phyloP scores from a whole-genome alignment of 2,113 vertebrate species.

The Elephantulus edwardii region DNA sequence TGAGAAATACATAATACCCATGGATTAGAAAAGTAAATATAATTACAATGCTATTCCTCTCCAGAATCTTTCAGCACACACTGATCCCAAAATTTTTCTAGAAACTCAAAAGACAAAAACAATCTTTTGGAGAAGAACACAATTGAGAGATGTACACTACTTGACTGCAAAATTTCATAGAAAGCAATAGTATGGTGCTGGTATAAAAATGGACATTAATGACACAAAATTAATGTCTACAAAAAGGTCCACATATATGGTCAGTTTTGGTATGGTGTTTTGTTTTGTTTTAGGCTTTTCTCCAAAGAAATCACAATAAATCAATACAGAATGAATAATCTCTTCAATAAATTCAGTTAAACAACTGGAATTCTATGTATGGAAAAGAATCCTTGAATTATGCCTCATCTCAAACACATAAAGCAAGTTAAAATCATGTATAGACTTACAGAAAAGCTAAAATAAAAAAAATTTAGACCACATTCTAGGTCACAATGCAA shows the following conservation, averaged over 20 bases:
- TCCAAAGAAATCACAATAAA: not conserved
- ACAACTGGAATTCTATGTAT: not conserved
- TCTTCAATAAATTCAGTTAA: not conserved
- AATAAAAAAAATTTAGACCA: not conserved
- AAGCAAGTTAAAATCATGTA: not conserved
- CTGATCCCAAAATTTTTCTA: not conserved
- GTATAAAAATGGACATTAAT: not conserved
- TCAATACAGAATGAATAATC: not conserved
- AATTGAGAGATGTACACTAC: too few species aligned
- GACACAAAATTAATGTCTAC: not conserved
- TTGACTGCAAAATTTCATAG: not conserved
- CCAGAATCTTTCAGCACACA: not conserved
- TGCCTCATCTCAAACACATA: not conserved
- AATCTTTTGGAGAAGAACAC: not conserved
- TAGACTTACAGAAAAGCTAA: not conserved
- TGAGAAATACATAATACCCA: not conserved
- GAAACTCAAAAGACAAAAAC: not conserved
- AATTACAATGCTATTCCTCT: not conserved
- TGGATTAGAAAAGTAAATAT: not conserved
- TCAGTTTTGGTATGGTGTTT: not conserved
- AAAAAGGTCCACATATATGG: not conserved
- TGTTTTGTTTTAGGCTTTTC: not conserved
- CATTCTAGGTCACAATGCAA: too few species aligned
- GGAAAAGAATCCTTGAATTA: not conserved
- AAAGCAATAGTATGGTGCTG: not conserved